Percentiles rank a stretch among this genome's conserved stretches.
Evolutionary conservation across 2,113 vertebrate genomes (phyloP).

Genomic region (Clarias batrachus): DNA sequence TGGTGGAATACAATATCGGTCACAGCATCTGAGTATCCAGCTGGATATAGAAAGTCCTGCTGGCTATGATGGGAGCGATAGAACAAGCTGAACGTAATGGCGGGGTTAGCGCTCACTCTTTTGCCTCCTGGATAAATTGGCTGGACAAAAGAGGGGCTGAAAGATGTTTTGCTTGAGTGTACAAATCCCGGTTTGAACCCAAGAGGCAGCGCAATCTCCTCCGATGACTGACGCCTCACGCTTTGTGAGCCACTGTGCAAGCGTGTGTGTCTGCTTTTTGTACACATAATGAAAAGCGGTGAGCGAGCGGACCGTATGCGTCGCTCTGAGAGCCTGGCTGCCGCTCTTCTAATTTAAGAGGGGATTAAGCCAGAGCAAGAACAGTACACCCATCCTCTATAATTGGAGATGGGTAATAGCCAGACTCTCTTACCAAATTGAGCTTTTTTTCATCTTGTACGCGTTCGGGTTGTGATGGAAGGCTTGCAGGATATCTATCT

Average conservation of each 20-base stretch:
- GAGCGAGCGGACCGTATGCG: constrained; percentile 61
- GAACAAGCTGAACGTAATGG: constrained; percentile 15
- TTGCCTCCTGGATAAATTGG: constrained; percentile 52
- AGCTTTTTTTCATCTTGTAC: constrained; percentile 47
- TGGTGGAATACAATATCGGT: not conserved
- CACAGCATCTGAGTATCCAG: not conserved
- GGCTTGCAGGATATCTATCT: constrained; percentile 34
- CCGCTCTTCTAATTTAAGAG: constrained; percentile 63
- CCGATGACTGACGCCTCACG: constrained; percentile 44
- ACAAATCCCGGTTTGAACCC: constrained; percentile 58
- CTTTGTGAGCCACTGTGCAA: constrained; percentile 41
- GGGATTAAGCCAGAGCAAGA: constrained; percentile 63
- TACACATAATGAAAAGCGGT: constrained; percentile 63
- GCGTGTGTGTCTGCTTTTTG: constrained; percentile 48
- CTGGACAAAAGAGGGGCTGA: constrained; percentile 39
- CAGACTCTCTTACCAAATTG: constrained; percentile 41
- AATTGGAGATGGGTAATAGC: constrained; percentile 71
- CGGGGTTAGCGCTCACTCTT: constrained; percentile 12
- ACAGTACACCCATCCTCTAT: constrained; percentile 58
- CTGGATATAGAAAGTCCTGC: constrained; percentile 10
- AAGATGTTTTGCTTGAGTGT: constrained; percentile 61
- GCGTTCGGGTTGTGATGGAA: constrained; percentile 10
- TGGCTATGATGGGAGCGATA: not conserved
- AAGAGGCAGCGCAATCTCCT: constrained; percentile 41
- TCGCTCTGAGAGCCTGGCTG: constrained; percentile 52